Conservation (phyloP, 2,797 vertebrate species). For the Pogoniulus pusillus region DNA sequence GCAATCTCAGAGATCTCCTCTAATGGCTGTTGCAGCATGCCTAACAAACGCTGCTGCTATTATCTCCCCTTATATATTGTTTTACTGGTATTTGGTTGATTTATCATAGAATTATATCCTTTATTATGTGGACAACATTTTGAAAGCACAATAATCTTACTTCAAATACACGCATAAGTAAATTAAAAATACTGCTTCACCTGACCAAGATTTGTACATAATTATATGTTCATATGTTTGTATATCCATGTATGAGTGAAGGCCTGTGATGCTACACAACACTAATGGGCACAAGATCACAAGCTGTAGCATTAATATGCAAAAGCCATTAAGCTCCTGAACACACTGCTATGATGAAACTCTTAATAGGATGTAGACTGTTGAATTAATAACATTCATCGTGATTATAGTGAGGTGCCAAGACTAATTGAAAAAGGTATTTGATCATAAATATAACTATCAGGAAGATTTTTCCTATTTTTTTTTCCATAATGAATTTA, state of each 20-base stretch:
- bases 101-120: neutral
- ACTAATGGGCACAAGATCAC: neutral
- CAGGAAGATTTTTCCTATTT: neutral
- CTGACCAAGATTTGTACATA: neutral
- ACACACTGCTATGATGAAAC: constrained; percentile 40
- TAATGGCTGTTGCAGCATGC: neutral
- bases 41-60: neutral
- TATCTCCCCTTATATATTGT: neutral
- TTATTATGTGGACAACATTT: neutral
- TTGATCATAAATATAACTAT: constrained; percentile 67
- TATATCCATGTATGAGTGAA: neutral
- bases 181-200: neutral
- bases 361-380: constrained; percentile 44
- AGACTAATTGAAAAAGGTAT: constrained; percentile 68
- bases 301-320: constrained; percentile 41
- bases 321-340: constrained; percentile 48
- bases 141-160: neutral
- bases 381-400: constrained; percentile 70
- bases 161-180: neutral
- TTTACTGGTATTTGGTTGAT: neutral
- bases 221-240: neutral
- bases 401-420: constrained; percentile 67
- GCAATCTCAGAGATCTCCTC: neutral
- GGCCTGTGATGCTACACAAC: neutral
- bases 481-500: constrained; percentile 46